Conservation (phyloP, 1,140 invertebrate species). For the Homarus americanus region DNA sequence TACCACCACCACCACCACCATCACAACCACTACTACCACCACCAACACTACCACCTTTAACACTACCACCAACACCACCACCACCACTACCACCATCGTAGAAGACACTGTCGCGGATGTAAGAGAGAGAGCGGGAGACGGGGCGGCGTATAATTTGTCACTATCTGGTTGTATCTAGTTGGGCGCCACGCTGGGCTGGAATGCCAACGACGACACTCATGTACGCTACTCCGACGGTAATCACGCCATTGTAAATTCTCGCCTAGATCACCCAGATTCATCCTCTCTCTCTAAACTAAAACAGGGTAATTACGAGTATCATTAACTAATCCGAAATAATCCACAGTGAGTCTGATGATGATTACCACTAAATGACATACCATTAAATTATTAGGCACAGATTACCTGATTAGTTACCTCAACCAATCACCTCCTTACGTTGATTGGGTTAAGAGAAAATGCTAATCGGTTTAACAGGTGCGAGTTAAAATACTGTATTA, state of each 20-base stretch:
- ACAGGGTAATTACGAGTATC: no score
- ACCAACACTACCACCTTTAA: background rate
- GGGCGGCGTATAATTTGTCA: constrained; percentile 51
- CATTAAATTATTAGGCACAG: no score
- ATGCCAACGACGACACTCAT: constrained; percentile 49
- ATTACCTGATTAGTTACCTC: no score
- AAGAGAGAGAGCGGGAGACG: background rate
- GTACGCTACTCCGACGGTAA: constrained; percentile 32
- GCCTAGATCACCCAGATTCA: constrained; percentile 32
- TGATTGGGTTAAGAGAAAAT: no score
- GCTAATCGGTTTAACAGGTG: no score
- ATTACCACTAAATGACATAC: no score
- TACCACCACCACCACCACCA: background rate
- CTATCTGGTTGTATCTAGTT: constrained; percentile 49
- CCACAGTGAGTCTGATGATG: no score
- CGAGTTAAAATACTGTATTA: no score
- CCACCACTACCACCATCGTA: no score
- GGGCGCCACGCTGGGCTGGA: constrained; percentile 49
- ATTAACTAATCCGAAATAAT: no score
- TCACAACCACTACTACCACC: background rate
- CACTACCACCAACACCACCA: no score
- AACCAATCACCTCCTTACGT: no score
- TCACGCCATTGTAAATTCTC: constrained; percentile 54
- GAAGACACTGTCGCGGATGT: background rate
- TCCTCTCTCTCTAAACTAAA: background rate